Evolutionary conservation across 2,888 invertebrate species (phyloP), one percentile per base, ranked within the genome.

Genomic region (Biston betularia): DNA sequence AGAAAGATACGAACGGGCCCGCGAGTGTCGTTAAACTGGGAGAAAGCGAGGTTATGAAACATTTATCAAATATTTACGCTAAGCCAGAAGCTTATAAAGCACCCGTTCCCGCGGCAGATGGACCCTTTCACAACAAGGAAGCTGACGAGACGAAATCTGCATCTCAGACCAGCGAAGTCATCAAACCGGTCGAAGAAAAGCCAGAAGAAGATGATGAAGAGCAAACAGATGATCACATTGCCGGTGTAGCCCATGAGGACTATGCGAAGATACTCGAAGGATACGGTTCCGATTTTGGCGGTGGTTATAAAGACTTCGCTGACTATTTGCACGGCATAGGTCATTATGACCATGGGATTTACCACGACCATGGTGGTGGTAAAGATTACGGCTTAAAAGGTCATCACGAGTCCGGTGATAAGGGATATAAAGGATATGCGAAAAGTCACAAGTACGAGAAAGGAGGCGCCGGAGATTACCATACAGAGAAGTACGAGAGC

Each of bases 381-480:
- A 86, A 92, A 40, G 86, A 93, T 45, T 91, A 93, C 75, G 89
- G 83, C 0, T 81, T 86, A 6, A 88, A 88, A 58, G 88, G 88
- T 14, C 88, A 94, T 68, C 87, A 93, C 0, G 87, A 86, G n/a
- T 79, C 90, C 35, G 95, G 95, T 0, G 94, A 94, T 56, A 94
- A 94, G 68, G 94, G 90, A 0, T 86, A 93, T 15, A 89, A 94
- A 76, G 95, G 93, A 42, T 95, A 93, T 79, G 92, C 90, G 46
- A 90, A 85, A 52, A 83, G 89, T 57, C 87, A 94, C 63, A 84
- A 89, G 34, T 95, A 91, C 75, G 94, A 94, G 33, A 94, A 95
- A 79, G 95, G 94, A 6, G 92, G 90, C 53, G 89, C 89, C 65
- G 95, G 95, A 9, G 88, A 94, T 73, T 94, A 95, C 75, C 90